These are phyloP conservation scores for Habropoda laboriosa DNA, from an alignment of 1,140 invertebrate species.

Conservation along the genomic window DNA sequence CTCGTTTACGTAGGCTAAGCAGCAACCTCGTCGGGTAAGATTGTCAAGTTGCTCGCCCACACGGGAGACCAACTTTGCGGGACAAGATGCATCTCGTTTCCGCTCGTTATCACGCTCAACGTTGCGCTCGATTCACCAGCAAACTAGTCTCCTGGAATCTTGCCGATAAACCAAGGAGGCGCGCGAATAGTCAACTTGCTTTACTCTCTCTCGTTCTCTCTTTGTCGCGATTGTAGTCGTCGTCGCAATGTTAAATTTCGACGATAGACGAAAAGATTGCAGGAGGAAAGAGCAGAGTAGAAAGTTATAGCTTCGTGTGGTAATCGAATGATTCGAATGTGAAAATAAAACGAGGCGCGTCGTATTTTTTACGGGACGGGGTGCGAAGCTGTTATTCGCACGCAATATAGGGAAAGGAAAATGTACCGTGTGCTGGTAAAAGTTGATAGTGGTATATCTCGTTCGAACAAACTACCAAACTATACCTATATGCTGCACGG, in stretches of 20 bases:
- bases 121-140: neutral
- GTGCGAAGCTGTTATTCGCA: slow-evolving; percentile 15
- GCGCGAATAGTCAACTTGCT: neutral
- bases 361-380: no score
- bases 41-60: slow-evolving; percentile 19
- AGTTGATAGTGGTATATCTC: neutral
- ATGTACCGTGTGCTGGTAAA: neutral
- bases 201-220: no score
- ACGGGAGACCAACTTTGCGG: slow-evolving; percentile 8
- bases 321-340: no score
- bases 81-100: neutral
- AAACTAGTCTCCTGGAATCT: slow-evolving; percentile 27
- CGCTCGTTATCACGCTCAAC: neutral
- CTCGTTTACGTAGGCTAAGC: no score
- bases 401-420: neutral
- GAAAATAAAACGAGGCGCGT: no score
- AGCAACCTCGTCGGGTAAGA: no score
- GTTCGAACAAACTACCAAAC: slow-evolving; percentile 5
- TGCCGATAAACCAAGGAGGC: slow-evolving; percentile 1
- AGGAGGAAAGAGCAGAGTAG: no score
- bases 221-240: no score
- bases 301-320: neutral
- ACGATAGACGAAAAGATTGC: no score
- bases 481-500: no score
- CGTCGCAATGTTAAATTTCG: no score